Evolutionary conservation across 2,888 invertebrate species (phyloP), one percentile per base, ranked within the genome.

Genomic region (Harmothoe impar): DNA sequence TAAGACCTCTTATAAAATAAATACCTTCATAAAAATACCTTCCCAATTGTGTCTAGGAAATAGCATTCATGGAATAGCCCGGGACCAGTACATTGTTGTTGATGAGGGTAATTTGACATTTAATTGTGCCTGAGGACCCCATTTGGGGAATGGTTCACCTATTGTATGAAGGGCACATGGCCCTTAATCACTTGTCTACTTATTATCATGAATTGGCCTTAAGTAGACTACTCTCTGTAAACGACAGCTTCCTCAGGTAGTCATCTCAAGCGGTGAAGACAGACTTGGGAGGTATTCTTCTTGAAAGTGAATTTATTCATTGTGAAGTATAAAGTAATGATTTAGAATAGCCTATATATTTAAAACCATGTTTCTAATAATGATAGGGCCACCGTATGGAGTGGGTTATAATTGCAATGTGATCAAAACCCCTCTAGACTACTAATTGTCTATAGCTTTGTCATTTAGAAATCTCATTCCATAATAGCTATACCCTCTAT

Each of bases 271-370:
- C 33, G 33, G 81, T 81, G 81, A 81, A 81, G 81, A 81, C 25
- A 43, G 81, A 81, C 81, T 81, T 81, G 81, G 10, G 81, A 81
- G 81, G 81, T 81, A 81, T 81, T 43, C 81, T 81, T 81, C 81
- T 35, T 35, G 1, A 23, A 81, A 81, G 62, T 62, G n/a, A 43
- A 43, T 43, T 43, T 43, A 10, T 43, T 43, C 43, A 43, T 43
- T 43, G 43, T 43, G 10, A 10, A 43, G 43, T n/a, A n/a, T n/a
- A n/a, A n/a, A n/a, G n/a, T 43, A 43, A 43, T 43, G 43, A 43
- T 3, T 43, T 43, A 43, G 5, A 43, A 43, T 43, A 43, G n/a
- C n/a, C n/a, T n/a, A n/a, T n/a, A n/a, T n/a, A n/a, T n/a, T n/a
- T n/a, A n/a, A n/a, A n/a, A n/a, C n/a, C n/a, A n/a, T n/a, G n/a